Percentiles rank a stretch among this genome's conserved stretches.
phyloP scores from a whole-genome alignment of 2,113 vertebrate genomes.

The Thalassoma bifasciatum region DNA sequence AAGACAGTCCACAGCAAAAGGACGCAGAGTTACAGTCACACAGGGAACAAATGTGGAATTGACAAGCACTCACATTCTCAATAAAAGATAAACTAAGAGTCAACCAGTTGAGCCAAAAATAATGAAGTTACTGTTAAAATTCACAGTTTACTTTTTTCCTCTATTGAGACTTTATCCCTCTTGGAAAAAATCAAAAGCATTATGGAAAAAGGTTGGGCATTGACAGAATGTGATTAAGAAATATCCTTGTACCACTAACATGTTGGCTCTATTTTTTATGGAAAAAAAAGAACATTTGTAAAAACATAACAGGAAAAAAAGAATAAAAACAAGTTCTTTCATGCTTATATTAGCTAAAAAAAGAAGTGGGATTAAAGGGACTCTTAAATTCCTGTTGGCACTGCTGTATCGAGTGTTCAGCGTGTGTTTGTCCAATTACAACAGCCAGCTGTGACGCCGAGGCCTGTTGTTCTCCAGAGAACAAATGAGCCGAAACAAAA shows the following conservation, averaged over 20 bases:
- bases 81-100: too few relatives aligned
- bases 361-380: constrained; percentile 12
- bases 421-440: constrained; percentile 32
- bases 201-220: too few relatives aligned
- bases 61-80: too few relatives aligned
- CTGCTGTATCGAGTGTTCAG: constrained; percentile 6
- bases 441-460: background rate
- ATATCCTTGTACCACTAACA: background rate
- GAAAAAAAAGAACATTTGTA: background rate
- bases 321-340: background rate
- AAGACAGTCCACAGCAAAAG: too few relatives aligned
- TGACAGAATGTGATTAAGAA: too few relatives aligned
- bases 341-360: background rate
- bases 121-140: too few relatives aligned
- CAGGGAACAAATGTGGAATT: too few relatives aligned
- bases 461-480: constrained; percentile 17
- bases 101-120: too few relatives aligned
- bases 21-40: too few relatives aligned
- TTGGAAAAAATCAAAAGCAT: too few relatives aligned
- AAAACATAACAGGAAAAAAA: background rate
- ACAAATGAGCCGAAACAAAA: constrained; percentile 42
- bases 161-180: too few relatives aligned
- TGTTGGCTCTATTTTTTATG: background rate
- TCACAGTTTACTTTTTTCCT: too few relatives aligned
- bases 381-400: background rate